Evolutionary conservation across 2,888 invertebrate genomes (phyloP), one percentile per base, ranked within the genome.

Genomic region (Drosophila putrida): DNA sequence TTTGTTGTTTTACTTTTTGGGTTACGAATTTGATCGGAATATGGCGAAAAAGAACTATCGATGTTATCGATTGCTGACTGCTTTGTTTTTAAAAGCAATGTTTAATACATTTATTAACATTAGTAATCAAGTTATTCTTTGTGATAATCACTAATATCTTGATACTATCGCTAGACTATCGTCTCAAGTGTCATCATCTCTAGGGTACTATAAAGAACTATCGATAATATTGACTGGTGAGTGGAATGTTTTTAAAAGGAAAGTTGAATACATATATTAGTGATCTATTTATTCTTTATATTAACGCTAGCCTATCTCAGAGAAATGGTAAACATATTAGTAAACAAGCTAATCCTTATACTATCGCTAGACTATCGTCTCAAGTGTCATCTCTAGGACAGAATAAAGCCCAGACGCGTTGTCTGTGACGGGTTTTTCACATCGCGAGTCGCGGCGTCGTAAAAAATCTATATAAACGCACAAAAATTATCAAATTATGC

Each of bases 401-500:
- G 11, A 25, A 1, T 46, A 15, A 25, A 28, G 47, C 44, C 55
- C 63, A 74, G 75, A 75, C 75, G 63, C 76, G 63, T 75, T 76
- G 75, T 76, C 77, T 71, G 59, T 54, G 76, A 67, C 75, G 64
- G 69, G 72, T 58, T 73, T 78, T 55, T 50, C 41, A 33, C 11
- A 13, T 31, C 31, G 54, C 31, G 54, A 47, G 39, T 8, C 43
- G n/a, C 9, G 31, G 70, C 76, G 65, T 71, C 2, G 3, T 3
- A 75, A 74, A 74, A 74, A 20, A 28, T n/a, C n/a, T n/a, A n/a
- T n/a, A 13, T 36, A 59, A 20, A 20, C 20, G 20, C 33, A 72
- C 60, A 47, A 73, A 68, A 78, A 78, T 88, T 82, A 82, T 80
- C 59, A 70, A 85, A 78, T 88, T 76, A 76, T 76, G 76, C 74